Conservation (phyloP, 1,140 invertebrate species). For the Zaprionus nigranus region DNA sequence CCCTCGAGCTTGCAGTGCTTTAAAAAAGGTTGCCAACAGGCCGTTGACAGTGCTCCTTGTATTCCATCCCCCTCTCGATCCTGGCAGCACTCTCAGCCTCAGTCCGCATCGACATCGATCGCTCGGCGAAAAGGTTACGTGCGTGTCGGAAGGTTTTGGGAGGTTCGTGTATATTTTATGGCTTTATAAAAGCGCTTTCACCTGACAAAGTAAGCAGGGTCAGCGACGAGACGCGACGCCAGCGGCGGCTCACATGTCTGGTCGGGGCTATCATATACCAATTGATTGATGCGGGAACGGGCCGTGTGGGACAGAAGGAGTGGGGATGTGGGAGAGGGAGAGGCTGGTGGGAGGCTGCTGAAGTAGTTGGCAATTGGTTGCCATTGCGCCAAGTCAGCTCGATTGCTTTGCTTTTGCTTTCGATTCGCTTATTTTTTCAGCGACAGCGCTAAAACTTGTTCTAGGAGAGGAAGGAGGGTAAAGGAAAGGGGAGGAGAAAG, state of each 20-base stretch:
- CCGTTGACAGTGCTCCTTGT: constrained; percentile 58
- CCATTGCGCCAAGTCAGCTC: constrained; percentile 54
- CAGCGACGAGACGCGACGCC: constrained; percentile 47
- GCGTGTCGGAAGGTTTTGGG: constrained; percentile 25
- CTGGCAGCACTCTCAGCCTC: background rate
- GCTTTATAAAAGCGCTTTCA: constrained; percentile 73
- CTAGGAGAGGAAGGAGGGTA: background rate
- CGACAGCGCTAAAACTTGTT: constrained; percentile 59
- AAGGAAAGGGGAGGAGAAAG: background rate
- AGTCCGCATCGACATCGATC: constrained; percentile 30
- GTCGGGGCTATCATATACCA: constrained; percentile 63
- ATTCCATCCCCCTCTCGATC: constrained; percentile 1
- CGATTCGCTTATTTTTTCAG: constrained; percentile 47
- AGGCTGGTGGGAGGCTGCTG: constrained; percentile 20
- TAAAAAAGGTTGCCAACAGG: constrained; percentile 65
- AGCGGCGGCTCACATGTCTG: constrained; percentile 45
- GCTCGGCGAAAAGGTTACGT: constrained; percentile 38
- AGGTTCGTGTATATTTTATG: constrained; percentile 73
- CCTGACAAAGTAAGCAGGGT: constrained; percentile 61
- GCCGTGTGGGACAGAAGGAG: too few species aligned
- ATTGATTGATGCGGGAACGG: constrained; percentile 61
- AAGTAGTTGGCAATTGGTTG: constrained; percentile 65
- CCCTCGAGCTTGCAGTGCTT: constrained; percentile 44
- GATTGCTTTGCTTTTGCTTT: constrained; percentile 45
- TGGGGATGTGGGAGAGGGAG: background rate